Conservation (phyloP, 92 coral and sea anemone genomes). For the Siderastrea siderea region DNA sequence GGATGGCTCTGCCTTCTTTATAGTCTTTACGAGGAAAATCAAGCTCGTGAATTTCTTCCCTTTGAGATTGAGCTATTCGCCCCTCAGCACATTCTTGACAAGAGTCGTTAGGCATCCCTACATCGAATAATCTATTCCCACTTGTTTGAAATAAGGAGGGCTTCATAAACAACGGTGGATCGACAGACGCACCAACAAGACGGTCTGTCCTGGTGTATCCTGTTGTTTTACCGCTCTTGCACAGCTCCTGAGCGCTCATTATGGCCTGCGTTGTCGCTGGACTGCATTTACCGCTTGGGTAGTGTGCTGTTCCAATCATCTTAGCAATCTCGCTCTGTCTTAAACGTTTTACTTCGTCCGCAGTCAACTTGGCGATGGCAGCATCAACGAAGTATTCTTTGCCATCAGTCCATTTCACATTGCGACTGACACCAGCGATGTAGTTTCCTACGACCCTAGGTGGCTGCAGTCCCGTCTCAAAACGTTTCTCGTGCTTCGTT, state of each 20-base stretch:
- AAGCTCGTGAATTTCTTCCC: neutral
- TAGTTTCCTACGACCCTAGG: conserved; percentile 36
- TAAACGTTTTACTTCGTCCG: neutral
- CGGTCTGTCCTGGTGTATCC: neutral
- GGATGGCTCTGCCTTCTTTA: neutral
- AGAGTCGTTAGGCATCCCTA: neutral
- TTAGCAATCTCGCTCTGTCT: neutral
- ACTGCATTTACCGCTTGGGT: neutral
- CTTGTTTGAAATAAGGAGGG: neutral
- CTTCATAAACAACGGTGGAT: neutral
- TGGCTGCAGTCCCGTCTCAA: neutral
- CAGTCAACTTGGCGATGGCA: conserved; percentile 35
- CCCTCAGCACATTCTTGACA: neutral
- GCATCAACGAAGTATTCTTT: conserved; percentile 47
- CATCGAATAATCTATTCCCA: neutral
- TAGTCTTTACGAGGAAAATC: neutral
- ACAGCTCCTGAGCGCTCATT: neutral
- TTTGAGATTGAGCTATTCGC: no score
- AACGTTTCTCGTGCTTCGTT: neutral
- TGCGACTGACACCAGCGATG: conserved; percentile 12
- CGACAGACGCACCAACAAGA: neutral
- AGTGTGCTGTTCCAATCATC: neutral
- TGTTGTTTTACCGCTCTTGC: neutral
- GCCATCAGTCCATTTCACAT: neutral
- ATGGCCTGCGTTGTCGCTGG: neutral